These are phyloP conservation scores for Lepus oiostolus DNA, from an alignment of 2,797 vertebrate genomes.

Conservation along the genomic window DNA sequence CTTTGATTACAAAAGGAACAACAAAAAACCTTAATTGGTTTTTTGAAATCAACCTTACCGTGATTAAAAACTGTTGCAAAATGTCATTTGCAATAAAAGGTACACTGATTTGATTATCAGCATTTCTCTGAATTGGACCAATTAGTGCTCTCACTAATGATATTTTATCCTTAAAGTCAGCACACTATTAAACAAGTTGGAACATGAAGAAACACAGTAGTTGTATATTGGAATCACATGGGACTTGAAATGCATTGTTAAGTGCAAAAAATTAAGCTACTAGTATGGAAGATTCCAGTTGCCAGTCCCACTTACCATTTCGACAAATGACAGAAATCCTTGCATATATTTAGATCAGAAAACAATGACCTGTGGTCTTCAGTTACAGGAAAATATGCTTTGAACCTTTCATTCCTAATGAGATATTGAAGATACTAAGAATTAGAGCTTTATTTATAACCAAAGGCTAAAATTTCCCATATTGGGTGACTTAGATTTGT, in stretches of 20 bases:
- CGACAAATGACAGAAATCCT: not conserved
- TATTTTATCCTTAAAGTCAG: slow-evolving; percentile 40
- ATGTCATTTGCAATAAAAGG: slow-evolving; percentile 53
- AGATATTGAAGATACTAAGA: not conserved
- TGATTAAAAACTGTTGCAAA: slow-evolving; percentile 71
- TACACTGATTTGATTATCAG: slow-evolving; percentile 60
- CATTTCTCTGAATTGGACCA: slow-evolving; percentile 68
- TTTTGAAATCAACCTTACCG: slow-evolving; percentile 67
- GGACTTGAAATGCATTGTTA: not conserved
- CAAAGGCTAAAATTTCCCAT: not conserved
- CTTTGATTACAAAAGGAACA: slow-evolving; percentile 20
- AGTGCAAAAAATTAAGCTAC: not conserved
- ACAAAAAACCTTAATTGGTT: slow-evolving; percentile 60
- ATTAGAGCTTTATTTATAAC: not conserved
- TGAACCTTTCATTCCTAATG: not conserved
- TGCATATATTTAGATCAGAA: not conserved
- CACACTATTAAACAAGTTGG: not conserved
- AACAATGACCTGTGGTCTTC: not conserved
- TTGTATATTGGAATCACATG: not conserved
- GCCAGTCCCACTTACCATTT: not conserved
- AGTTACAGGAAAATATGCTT: not conserved
- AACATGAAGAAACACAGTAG: not conserved
- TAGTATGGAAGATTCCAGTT: too few relatives aligned
- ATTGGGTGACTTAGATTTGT: not conserved
- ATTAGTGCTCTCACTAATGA: slow-evolving; percentile 57